Base-by-base conservation (phyloP, 2,888 invertebrate species). In the Catocala sponsa region DNA sequence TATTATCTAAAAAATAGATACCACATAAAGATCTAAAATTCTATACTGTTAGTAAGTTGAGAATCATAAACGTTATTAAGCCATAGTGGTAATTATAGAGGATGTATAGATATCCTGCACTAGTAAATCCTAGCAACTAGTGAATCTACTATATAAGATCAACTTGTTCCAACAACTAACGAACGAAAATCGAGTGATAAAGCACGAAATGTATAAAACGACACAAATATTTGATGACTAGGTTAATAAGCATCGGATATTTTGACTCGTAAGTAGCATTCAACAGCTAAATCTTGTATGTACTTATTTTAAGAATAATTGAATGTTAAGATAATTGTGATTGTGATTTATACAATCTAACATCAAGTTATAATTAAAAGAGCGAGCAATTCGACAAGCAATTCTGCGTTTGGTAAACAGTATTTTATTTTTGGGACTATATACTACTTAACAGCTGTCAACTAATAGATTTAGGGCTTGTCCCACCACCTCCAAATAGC, bases 201-300 rank as follows among this genome's bases (percentile, higher is more conserved):
- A 2, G 1, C 15, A 13, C 44, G 44, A 49, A 33, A 33, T 49
- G 12, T 49, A 35, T 11, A 47, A 47, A 13, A 47, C 0, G 5
- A 50, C 10, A 35, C 9, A 13, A 48, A 33, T 6, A 49, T 49
- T 33, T 12, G 49, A 58, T 70, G 76, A 72, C 73, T 72, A 72
- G 65, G 63, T 72, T 61, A 65, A 65, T 71, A 63, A 65, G 62
- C 56, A 61, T 63, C 7, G 44, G 44, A 60, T 44, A 56, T 35
- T 51, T 7, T n/a, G 4, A 46, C 46, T 7, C 6, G 15, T 56
- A 42, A 63, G 57, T 60, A 63, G 44, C 47, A 55, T 47, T 10
- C 7, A 44, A 5, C n/a, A 48, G 11, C 9, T 15, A 25, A 1
- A 47, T 25, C 2, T 47, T 15, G 2, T 15, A 44, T 44, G 46